Evolutionary conservation across 2,797 vertebrate species (phyloP).

Genomic region (Chaenodraco wilsoni): DNA sequence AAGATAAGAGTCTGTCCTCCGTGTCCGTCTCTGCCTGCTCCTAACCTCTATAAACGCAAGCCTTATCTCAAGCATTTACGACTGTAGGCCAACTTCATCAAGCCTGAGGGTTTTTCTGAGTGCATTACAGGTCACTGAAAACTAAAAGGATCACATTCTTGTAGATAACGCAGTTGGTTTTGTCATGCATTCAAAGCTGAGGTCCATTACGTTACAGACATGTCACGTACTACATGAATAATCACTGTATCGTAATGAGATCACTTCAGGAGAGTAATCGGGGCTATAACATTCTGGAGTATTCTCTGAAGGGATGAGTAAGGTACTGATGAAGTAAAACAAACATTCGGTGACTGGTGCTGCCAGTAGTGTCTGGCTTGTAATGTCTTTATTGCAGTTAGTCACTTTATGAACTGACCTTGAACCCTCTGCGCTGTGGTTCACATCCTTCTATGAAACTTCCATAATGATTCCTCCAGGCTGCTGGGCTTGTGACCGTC

Average conservation of each 20-base stretch:
- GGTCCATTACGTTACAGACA: slow-evolving; percentile 4
- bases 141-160: slow-evolving; percentile 12
- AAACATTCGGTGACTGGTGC: slow-evolving; percentile 71
- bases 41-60: slow-evolving; percentile 78
- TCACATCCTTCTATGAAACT: slow-evolving; percentile 25
- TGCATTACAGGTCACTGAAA: slow-evolving; percentile 56
- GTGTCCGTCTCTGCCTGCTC: slow-evolving; percentile 83
- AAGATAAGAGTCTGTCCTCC: slow-evolving; percentile 82
- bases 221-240: not conserved
- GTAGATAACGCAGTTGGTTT: not conserved
- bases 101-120: slow-evolving; percentile 30
- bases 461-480: slow-evolving; percentile 9
- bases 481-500: slow-evolving; percentile 13
- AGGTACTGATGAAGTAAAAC: slow-evolving; percentile 48
- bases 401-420: slow-evolving; percentile 71
- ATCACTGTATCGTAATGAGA: slow-evolving; percentile 10
- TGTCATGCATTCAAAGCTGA: slow-evolving; percentile 8
- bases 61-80: slow-evolving; percentile 81
- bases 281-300: not conserved
- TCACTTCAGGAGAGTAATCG: not conserved
- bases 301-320: slow-evolving; percentile 20
- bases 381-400: slow-evolving; percentile 75
- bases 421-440: slow-evolving; percentile 57
- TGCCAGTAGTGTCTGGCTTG: slow-evolving; percentile 70
- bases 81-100: slow-evolving; percentile 55